These are phyloP conservation scores for Nannobrachium achirus DNA, from an alignment of 2,113 vertebrate genomes.

Conservation along the genomic window DNA sequence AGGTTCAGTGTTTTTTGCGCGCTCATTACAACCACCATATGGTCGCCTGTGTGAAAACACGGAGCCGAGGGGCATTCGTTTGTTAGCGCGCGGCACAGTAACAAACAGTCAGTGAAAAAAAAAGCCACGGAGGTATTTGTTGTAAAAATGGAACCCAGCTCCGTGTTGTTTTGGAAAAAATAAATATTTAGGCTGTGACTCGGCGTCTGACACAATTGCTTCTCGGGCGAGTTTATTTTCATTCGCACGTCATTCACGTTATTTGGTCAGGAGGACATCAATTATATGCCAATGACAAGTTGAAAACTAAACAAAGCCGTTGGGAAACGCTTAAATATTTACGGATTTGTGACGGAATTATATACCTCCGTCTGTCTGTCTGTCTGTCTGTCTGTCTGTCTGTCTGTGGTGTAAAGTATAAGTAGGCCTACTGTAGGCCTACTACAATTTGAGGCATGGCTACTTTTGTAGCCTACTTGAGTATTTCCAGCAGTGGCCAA, in stretches of 20 bases:
- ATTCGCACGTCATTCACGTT: conserved; percentile 21
- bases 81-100: conserved; percentile 32
- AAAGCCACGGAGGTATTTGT: conserved; percentile 58
- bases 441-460: no score
- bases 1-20: conserved; percentile 66
- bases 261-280: conserved; percentile 17
- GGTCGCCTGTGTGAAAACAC: conserved; percentile 58
- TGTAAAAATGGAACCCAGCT: conserved; percentile 52
- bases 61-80: conserved; percentile 37
- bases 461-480: no score
- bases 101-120: conserved; percentile 46
- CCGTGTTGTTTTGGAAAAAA: conserved; percentile 21
- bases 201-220: neutral
- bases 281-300: conserved; percentile 29
- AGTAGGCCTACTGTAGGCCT: no score
- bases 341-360: neutral
- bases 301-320: conserved; percentile 28
- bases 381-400: conserved; percentile 28
- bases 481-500: no score
- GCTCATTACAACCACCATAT: conserved; percentile 74
- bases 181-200: neutral
- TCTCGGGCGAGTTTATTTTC: conserved; percentile 27
- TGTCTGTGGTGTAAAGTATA: no score
- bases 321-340: conserved; percentile 24
- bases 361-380: conserved; percentile 8